Evolutionary conservation across 2,113 vertebrate genomes (phyloP).

Genomic region (Oryzias celebensis): DNA sequence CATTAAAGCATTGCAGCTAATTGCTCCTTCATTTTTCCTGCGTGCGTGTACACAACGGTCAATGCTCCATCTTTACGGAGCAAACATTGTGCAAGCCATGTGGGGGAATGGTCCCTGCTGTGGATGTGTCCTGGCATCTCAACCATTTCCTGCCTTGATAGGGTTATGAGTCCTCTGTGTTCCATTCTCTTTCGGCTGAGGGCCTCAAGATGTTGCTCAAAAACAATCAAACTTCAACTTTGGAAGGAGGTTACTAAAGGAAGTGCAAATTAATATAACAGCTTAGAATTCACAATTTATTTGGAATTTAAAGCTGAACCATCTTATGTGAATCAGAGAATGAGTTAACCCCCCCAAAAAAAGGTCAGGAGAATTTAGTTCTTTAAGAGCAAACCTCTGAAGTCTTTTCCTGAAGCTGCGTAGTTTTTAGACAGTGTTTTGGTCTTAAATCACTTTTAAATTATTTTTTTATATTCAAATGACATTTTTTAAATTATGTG

Average conservation of each 20-base stretch:
- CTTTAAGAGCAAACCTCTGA: slow-evolving; percentile 4
- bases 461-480: slow-evolving; percentile 27
- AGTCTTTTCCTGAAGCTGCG: background rate
- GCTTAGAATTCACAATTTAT: slow-evolving; percentile 21
- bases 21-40: slow-evolving; percentile 38
- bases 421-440: slow-evolving; percentile 1
- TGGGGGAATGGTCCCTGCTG: slow-evolving; percentile 85
- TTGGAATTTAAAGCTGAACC: slow-evolving; percentile 16
- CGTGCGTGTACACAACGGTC: slow-evolving; percentile 1
- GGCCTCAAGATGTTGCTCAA: slow-evolving; percentile 86
- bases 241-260: slow-evolving; percentile 30
- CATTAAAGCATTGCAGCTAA: slow-evolving; percentile 63
- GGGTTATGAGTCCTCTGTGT: slow-evolving; percentile 88
- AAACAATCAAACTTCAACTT: slow-evolving; percentile 84
- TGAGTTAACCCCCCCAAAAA: slow-evolving; percentile 34
- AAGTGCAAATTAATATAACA: slow-evolving; percentile 23
- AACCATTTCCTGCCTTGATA: slow-evolving; percentile 94
- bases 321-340: slow-evolving; percentile 18
- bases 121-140: slow-evolving; percentile 93
- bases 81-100: slow-evolving; percentile 67
- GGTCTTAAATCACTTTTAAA: slow-evolving; percentile 5
- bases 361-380: background rate
- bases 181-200: slow-evolving; percentile 85
- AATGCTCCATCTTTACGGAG: slow-evolving; percentile 46
- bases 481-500: slow-evolving; percentile 30